Base-by-base conservation (phyloP, 2,113 vertebrate species). In the Holacanthus passer region DNA sequence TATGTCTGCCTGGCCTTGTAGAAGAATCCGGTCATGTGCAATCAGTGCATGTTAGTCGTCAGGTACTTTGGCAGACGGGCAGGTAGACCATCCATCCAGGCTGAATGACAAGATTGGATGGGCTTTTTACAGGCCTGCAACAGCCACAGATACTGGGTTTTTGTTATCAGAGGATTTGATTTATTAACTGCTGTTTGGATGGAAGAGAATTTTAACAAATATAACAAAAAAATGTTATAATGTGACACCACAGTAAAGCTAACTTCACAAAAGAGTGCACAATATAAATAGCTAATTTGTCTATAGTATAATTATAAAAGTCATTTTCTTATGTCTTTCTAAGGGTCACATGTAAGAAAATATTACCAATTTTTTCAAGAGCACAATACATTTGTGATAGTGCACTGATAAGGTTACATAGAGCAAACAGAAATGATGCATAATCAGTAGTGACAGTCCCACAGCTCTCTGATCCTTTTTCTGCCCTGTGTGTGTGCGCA, bases 401-500 rank as follows among this genome's bases (percentile, higher is more conserved):
- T 4, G 2, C 5, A 37, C 3, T 69, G 48, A 64, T 67, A 52
- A 55, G 56, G 39, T 78, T 65, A 81, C 60, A 5, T 73, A 56
- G 78, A 82, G 22, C 39, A 69, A 53, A 53, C 27, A 71, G 3
- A 60, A 81, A 70, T 39, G 41, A 77, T 84, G 43, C 48, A 82
- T 70, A 64, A 84, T 80, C 78, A 73, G 74, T 63, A 29, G 9
- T 73, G 80, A 84, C 81, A 84, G 69, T 70, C 68, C 7, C 55
- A 84, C 77, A 77, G 72, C 67, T 74, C 72, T 86, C 65, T 87
- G 89, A 83, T 90, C 83, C 50, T 48, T 69, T 86, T 55, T 88
- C 83, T 85, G 82, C 79, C 31, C 52, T 37, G 52, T 72, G 45
- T 31, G 10, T 62, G 37, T 77, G 68, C 65, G 41, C 37, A 10